Conservation (phyloP, 2,888 invertebrate species). For the Brenthis hecate region DNA sequence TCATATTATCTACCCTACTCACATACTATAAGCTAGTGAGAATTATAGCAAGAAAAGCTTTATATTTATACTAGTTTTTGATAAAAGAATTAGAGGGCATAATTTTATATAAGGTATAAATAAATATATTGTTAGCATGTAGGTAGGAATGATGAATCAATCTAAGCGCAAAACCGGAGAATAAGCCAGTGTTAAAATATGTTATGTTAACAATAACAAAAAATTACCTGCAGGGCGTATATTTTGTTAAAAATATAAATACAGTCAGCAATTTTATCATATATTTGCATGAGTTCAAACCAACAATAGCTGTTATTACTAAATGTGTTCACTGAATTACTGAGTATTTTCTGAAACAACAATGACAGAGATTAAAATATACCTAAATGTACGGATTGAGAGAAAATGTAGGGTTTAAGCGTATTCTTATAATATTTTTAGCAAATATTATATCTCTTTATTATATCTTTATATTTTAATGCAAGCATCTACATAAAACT, state of each 20-base stretch:
- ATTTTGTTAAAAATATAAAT: slow-evolving; percentile 59
- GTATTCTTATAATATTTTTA: not conserved
- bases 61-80: no score
- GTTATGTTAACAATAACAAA: not conserved
- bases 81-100: no score
- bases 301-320: slow-evolving; percentile 50
- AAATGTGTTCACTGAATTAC: slow-evolving; percentile 41
- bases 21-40: no score
- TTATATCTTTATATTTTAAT: no score
- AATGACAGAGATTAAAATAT: slow-evolving; percentile 15
- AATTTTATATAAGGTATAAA: no score
- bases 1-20: no score
- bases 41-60: no score
- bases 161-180: no score
- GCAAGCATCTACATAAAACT: no score
- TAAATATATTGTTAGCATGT: no score
- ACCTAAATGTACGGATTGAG: not conserved
- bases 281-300: slow-evolving; percentile 68
- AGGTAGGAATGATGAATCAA: no score
- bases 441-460: no score
- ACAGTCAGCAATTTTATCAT: slow-evolving; percentile 62
- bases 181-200: not conserved
- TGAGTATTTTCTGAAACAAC: slow-evolving; percentile 45
- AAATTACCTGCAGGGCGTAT: slow-evolving; percentile 57
- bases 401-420: not conserved